Evolutionary conservation across 2,888 invertebrate species (phyloP).

Genomic region (Ochropleura plecta): DNA sequence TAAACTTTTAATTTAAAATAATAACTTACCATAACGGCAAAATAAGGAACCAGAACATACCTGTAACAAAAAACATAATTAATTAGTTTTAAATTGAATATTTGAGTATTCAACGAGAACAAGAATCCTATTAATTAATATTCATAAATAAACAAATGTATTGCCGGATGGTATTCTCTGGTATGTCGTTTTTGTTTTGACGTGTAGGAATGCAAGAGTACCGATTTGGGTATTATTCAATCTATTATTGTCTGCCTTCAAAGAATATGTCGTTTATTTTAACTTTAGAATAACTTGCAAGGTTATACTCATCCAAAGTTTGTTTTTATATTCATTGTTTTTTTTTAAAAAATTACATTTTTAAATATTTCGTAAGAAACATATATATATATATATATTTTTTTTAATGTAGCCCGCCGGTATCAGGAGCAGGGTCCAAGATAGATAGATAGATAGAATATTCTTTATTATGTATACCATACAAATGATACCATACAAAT

Average conservation of each 20-base stretch:
- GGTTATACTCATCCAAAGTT: not conserved
- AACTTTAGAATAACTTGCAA: not conserved
- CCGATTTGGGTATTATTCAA: not conserved
- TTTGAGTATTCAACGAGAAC: constrained; percentile 10
- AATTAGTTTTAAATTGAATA: constrained; percentile 46
- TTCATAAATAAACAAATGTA: constrained; percentile 6
- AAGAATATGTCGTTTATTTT: not conserved
- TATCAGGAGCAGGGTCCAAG: no score
- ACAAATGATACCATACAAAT: no score
- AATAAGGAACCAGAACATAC: constrained; percentile 54
- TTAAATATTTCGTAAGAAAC: no score
- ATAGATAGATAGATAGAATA: no score
- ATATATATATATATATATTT: no score
- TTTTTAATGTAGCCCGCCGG: no score
- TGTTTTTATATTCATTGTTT: no score
- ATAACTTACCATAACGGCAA: constrained; percentile 45
- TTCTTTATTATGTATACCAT: no score
- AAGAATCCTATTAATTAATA: constrained; percentile 24
- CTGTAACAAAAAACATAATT: constrained; percentile 66
- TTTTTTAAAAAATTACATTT: no score
- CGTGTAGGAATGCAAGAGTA: constrained; percentile 24
- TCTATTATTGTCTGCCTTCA: not conserved
- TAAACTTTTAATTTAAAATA: constrained; percentile 20
- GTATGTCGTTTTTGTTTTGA: not conserved
- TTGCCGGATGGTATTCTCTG: constrained; percentile 10